A percentile compares a stretch with the other conserved stretches of the same genome.
phyloP scores from a whole-genome alignment of 2,113 vertebrate species.

The Pterocles orientalis region DNA sequence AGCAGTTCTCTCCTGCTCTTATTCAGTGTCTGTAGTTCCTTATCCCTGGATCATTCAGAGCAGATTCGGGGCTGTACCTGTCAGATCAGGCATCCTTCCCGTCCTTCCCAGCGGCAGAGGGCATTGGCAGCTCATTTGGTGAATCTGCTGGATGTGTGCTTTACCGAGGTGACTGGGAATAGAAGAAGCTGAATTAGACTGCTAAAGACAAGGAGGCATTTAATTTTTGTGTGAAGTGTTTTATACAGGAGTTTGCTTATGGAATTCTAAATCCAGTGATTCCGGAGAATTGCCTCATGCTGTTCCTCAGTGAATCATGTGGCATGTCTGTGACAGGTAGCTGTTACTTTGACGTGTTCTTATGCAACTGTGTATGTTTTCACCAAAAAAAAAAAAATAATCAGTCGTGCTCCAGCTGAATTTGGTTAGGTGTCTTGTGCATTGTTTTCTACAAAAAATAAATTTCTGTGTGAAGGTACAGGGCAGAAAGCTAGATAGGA shows the following conservation, averaged over 20 bases:
- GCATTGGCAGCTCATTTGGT: background rate
- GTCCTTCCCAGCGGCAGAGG: background rate
- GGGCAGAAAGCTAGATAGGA: background rate
- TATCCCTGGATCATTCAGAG: background rate
- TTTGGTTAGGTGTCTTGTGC: background rate
- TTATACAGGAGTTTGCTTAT: background rate
- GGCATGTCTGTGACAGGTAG: background rate
- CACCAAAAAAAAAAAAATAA: background rate
- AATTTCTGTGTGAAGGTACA: background rate
- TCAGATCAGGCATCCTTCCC: background rate
- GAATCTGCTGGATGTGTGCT: background rate
- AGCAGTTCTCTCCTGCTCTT: background rate
- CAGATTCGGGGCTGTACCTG: too few relatives aligned
- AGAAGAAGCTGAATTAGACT: background rate
- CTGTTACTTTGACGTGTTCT: background rate
- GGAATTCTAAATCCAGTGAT: background rate
- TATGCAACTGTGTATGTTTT: background rate
- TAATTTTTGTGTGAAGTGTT: background rate
- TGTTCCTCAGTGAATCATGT: background rate
- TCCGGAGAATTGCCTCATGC: background rate
- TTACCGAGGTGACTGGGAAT: background rate
- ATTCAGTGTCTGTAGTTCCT: rapidly evolving
- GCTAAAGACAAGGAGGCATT: background rate
- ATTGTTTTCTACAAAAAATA: background rate
- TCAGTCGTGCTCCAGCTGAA: background rate